A percentile compares a stretch with the other conserved stretches of the same genome.
Conservation (phyloP, 1,140 invertebrate species). For the Harpegnathos saltator region DNA sequence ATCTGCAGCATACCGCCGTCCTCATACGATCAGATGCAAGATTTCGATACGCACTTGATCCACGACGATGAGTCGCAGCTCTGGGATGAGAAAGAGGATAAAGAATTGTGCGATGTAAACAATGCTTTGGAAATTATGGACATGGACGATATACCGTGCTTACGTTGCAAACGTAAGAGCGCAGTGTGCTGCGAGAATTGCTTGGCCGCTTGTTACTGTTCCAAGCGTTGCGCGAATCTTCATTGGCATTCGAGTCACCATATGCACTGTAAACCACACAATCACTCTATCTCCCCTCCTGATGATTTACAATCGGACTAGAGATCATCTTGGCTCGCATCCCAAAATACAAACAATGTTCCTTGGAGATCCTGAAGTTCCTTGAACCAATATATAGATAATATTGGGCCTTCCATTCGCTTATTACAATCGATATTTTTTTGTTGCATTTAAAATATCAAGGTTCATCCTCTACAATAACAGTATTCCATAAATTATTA, state of each 20-base stretch:
- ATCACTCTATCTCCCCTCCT: background rate
- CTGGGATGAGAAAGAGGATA: background rate
- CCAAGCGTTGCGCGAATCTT: conserved; percentile 41
- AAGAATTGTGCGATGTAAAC: background rate
- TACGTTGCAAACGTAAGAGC: conserved; percentile 55
- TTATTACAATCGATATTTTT: conserved; percentile 15
- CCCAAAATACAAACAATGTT: background rate
- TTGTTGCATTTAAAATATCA: conserved; percentile 30
- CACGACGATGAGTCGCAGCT: background rate
- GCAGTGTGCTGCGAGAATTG: conserved; percentile 51
- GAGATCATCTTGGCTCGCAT: no score
- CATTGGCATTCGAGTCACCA: conserved; percentile 65
- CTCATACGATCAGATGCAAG: conserved; percentile 49
- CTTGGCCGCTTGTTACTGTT: conserved; percentile 67
- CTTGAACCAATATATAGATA: background rate
- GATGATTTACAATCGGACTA: no score
- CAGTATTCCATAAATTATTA: conserved; percentile 52
- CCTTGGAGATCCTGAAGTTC: background rate
- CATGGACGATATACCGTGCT: conserved; percentile 47
- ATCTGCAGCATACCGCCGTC: conserved; percentile 65
- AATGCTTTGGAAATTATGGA: conserved; percentile 17
- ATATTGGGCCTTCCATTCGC: background rate
- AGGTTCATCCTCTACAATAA: conserved; percentile 8
- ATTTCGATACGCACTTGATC: background rate
- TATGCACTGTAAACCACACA: conserved; percentile 47